These are phyloP conservation scores for Cepaea nemoralis DNA, from an alignment of 1,140 invertebrate genomes.

Conservation along the genomic window DNA sequence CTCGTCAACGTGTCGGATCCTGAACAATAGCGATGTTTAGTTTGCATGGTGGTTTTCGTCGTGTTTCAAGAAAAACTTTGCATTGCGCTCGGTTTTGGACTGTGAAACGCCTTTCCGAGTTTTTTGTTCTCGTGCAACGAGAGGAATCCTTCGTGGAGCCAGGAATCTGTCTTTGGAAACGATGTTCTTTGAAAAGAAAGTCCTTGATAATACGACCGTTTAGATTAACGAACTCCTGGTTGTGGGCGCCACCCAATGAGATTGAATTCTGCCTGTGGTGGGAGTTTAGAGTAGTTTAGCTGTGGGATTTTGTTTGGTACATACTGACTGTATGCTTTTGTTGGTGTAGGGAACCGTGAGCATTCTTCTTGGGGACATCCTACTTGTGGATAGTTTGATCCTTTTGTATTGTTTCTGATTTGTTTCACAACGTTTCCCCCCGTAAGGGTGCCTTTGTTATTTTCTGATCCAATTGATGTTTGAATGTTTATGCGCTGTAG, in stretches of 20 bases:
- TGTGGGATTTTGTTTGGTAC: too few relatives aligned
- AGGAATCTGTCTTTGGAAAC: background rate
- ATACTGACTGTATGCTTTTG: too few relatives aligned
- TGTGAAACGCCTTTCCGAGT: background rate
- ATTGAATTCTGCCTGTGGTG: too few relatives aligned
- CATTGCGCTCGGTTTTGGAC: background rate
- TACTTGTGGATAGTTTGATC: too few relatives aligned
- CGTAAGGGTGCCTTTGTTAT: too few relatives aligned
- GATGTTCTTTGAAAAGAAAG: background rate
- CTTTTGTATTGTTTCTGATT: too few relatives aligned
- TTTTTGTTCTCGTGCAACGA: background rate
- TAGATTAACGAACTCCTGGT: background rate
- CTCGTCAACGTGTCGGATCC: background rate
- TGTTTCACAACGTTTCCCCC: too few relatives aligned
- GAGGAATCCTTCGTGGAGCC: background rate
- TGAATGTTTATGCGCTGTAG: too few relatives aligned
- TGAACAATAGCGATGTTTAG: background rate
- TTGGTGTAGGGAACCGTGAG: too few relatives aligned
- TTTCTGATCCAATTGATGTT: too few relatives aligned
- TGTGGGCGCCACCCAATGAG: background rate
- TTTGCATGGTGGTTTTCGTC: background rate
- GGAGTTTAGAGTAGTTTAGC: too few relatives aligned
- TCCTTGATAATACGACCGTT: background rate
- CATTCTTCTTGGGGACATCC: too few relatives aligned
- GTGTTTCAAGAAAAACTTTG: background rate